phyloP scores from a whole-genome alignment of 1,140 invertebrate species.

The Homalodisca vitripennis region DNA sequence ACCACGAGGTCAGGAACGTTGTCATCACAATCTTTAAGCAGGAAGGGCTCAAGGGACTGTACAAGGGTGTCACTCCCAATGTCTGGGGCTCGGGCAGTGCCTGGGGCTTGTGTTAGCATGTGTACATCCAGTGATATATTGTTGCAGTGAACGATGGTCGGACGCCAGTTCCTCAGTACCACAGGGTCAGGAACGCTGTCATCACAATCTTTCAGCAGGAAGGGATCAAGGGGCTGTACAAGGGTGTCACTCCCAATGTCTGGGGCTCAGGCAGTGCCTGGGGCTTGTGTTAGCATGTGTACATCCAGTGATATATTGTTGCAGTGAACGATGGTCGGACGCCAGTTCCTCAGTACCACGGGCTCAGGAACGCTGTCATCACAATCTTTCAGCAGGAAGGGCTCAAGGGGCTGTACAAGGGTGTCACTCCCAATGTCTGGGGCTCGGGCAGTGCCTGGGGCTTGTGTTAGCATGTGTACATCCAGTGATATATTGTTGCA shows the following conservation, averaged over 20 bases:
- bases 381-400: conserved; percentile 88
- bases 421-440: conserved; percentile 92
- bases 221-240: conserved; percentile 88
- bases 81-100: conserved; percentile 92
- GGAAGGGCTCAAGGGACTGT: conserved; percentile 88
- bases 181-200: conserved; percentile 81
- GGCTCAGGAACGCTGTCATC: conserved; percentile 79
- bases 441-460: conserved; percentile 93
- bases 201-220: conserved; percentile 81
- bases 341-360: conserved; percentile 81
- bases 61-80: conserved; percentile 94
- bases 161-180: conserved; percentile 80
- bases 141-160: conserved; percentile 89
- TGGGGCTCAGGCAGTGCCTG: conserved; percentile 93
- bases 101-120: too few species aligned
- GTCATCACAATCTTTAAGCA: conserved; percentile 79
- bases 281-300: too few species aligned
- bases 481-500: conserved; percentile 99
- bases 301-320: too few species aligned
- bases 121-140: too few species aligned
- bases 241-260: conserved; percentile 92
- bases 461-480: too few species aligned
- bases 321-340: conserved; percentile 88
- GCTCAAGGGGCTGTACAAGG: conserved; percentile 86
- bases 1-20: conserved; percentile 83